Conservation (phyloP, 2,797 vertebrate species). For the Phrynocephalus forsythii region DNA sequence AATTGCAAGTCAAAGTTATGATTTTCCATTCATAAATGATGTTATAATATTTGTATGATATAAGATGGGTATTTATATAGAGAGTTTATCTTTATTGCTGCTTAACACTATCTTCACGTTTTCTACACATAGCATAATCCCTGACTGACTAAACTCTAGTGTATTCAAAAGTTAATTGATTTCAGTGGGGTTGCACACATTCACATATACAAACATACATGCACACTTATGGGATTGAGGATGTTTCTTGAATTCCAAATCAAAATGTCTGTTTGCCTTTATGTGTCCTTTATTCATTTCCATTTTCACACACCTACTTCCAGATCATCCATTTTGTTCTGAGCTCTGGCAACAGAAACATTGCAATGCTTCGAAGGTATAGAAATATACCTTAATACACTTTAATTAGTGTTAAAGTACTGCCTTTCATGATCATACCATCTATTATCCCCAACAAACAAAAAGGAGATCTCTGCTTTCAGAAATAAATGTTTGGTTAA, state of each 20-base stretch:
- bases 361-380: background rate
- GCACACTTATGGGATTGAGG: slow-evolving; percentile 12
- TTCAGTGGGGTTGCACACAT: slow-evolving; percentile 23
- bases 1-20: slow-evolving; percentile 22
- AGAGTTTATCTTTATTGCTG: slow-evolving; percentile 30
- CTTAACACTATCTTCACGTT: slow-evolving; percentile 13
- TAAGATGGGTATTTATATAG: slow-evolving; percentile 26
- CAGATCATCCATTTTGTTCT: background rate
- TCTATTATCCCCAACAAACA: background rate
- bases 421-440: background rate
- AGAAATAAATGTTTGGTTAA: background rate
- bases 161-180: slow-evolving; percentile 31
- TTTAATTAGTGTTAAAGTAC: background rate
- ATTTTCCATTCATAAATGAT: slow-evolving; percentile 30
- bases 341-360: background rate
- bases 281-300: slow-evolving; percentile 12
- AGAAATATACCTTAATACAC: background rate
- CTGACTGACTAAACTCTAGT: slow-evolving; percentile 11
- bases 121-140: slow-evolving; percentile 24
- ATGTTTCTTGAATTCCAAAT: slow-evolving; percentile 23
- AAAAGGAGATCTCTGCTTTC: background rate
- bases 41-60: slow-evolving; percentile 36
- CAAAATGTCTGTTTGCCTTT: slow-evolving; percentile 17
- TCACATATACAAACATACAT: slow-evolving; percentile 32
- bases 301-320: background rate